Percentiles rank a stretch among this genome's conserved stretches.
Evolutionary conservation across 2,888 invertebrate genomes (phyloP).

Genomic region (Petrolisthes manimaculis): DNA sequence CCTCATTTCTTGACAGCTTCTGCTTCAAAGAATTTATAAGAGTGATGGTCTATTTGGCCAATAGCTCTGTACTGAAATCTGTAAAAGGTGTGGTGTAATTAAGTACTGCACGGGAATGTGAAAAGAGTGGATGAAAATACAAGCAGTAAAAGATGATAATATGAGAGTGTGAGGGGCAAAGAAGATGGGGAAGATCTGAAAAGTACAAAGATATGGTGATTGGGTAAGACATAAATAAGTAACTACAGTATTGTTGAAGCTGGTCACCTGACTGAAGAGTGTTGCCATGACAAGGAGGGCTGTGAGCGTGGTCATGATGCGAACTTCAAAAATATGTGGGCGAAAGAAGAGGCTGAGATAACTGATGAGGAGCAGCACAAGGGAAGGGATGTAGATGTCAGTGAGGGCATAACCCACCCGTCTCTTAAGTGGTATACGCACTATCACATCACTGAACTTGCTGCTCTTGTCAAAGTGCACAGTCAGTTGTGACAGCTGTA

Average conservation of each 20-base stretch:
- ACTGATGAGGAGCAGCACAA: conserved; percentile 41
- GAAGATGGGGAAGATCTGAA: background rate
- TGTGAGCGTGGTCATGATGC: conserved; percentile 44
- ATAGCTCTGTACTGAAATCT: too few species aligned
- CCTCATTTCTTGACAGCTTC: too few species aligned
- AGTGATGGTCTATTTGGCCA: too few species aligned
- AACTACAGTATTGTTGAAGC: background rate
- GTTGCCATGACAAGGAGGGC: conserved; percentile 47
- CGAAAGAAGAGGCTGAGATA: conserved; percentile 51
- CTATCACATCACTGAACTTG: conserved; percentile 21
- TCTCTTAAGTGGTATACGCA: conserved; percentile 26
- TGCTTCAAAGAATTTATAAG: too few species aligned
- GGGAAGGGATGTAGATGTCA: conserved; percentile 49
- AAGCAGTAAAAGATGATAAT: too few species aligned
- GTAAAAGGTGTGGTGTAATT: too few species aligned
- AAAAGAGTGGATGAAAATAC: too few species aligned
- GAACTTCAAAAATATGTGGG: conserved; percentile 39
- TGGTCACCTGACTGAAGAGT: conserved; percentile 33
- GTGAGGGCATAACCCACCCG: conserved; percentile 37
- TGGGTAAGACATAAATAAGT: background rate
- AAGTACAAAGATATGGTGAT: background rate
- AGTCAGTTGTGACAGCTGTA: conserved; percentile 11
- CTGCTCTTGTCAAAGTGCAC: conserved; percentile 25
- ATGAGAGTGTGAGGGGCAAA: background rate
- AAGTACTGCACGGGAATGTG: too few species aligned